Conservation (phyloP, 2,113 vertebrate species). For the Antennarius striatus region DNA sequence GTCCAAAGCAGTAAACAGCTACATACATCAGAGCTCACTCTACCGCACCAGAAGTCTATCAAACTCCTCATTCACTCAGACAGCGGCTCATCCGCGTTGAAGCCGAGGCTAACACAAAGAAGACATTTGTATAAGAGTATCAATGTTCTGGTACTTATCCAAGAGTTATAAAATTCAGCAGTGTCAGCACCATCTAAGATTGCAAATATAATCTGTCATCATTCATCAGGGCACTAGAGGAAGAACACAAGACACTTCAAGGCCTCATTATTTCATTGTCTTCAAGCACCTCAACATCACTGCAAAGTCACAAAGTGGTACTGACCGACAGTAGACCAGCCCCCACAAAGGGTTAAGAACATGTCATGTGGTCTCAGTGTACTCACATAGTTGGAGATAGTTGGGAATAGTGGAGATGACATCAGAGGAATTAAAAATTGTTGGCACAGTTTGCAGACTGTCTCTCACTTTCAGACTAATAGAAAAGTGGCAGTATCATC, state of each 20-base stretch:
- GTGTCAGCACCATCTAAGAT: conserved; percentile 66
- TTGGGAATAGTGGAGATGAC: conserved; percentile 26
- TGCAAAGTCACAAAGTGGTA: conserved; percentile 34
- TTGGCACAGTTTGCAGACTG: conserved; percentile 30
- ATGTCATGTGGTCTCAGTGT: conserved; percentile 30
- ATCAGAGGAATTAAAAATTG: conserved; percentile 31
- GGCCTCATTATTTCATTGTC: conserved; percentile 54
- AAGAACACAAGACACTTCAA: conserved; percentile 52
- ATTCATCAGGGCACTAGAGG: conserved; percentile 57
- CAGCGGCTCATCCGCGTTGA: conserved; percentile 24
- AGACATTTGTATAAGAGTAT: conserved; percentile 44
- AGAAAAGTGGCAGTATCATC: conserved; percentile 51
- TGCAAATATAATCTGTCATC: conserved; percentile 72
- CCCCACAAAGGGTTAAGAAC: conserved; percentile 24
- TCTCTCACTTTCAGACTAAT: conserved; percentile 41
- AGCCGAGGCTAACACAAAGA: conserved; percentile 8
- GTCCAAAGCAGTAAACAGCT: conserved; percentile 8
- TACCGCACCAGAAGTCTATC: conserved; percentile 41
- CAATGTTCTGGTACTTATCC: conserved; percentile 45
- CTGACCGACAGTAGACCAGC: conserved; percentile 10
- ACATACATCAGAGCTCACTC: conserved; percentile 17
- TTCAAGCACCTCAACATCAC: conserved; percentile 34
- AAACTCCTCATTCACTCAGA: conserved; percentile 26
- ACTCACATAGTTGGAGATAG: conserved; percentile 35
- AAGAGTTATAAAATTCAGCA: conserved; percentile 44